Base-by-base conservation (phyloP, 1,140 invertebrate species). In the Aporrectodea caliginosa region DNA sequence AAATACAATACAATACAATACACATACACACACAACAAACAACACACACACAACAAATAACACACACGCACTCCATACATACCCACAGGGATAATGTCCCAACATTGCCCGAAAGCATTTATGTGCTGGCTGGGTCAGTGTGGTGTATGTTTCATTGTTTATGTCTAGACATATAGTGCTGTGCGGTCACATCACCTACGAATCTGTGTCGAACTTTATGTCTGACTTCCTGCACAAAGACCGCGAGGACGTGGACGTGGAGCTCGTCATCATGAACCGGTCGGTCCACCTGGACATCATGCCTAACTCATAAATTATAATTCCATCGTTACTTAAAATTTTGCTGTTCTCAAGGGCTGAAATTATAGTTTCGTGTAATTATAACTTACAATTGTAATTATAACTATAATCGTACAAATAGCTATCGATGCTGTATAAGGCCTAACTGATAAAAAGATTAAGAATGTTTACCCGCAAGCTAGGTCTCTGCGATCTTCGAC, bases 151-250 rank as follows among this genome's bases (percentile, higher is more conserved):
- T n/a, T n/a, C n/a, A n/a, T n/a, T n/a, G n/a, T n/a, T n/a, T n/a
- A n/a, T n/a, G n/a, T 1, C 27, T 75, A 81, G 80, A 35, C 80
- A 81, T 35, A 78, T 81, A 29, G 77, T 81, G 1, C 77, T 81
- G 77, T 81, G 80, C 35, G 80, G 80, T n/a, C 80, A 81, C 90
- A 99, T 99, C 90, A 99, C 98, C 80, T 99, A 98, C 90, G 97
- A 99, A 90, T 99, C 97, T 83, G 98, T 99, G 82, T 97, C 95
- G 85, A 98, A 99, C 91, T 99, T 99, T 91, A 93, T 99, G 86
- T 98, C 99, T 92, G 98, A 99, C 92, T 99, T 99, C 91, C 93
- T 99, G 83, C 98, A 99, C 89, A 98, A 99, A 92, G 98, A 99
- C 90, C 91, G 98, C 88, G 97, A 99, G 90, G 98, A 99, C 91